Conservation (phyloP, 2,888 invertebrate species). For the Magallana nippona region DNA sequence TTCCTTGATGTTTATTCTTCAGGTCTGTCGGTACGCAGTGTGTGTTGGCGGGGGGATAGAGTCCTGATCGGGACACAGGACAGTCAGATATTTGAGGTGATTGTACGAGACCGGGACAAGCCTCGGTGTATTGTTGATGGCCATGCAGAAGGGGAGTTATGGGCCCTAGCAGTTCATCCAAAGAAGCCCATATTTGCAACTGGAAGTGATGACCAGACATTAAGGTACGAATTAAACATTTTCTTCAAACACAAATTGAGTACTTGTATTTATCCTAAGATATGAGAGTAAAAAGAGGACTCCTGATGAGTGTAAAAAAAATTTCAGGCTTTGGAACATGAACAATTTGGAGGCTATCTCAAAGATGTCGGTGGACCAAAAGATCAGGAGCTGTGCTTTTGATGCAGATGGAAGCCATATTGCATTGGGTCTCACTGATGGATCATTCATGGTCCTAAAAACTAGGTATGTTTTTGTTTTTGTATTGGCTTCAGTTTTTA, state of each 20-base stretch:
- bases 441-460: constrained; percentile 77
- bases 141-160: constrained; percentile 80
- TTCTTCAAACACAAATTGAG: background rate
- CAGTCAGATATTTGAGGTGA: constrained; percentile 79
- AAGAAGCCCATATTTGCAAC: constrained; percentile 79
- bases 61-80: constrained; percentile 79
- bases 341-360: constrained; percentile 73
- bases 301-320: background rate
- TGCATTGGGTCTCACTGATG: constrained; percentile 78
- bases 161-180: constrained; percentile 79
- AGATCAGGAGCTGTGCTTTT: constrained; percentile 78
- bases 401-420: constrained; percentile 77
- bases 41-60: constrained; percentile 77
- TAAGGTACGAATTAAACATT: constrained; percentile 69
- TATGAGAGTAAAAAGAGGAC: no score
- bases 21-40: constrained; percentile 77
- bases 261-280: background rate
- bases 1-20: background rate
- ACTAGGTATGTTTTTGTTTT: constrained; percentile 68
- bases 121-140: constrained; percentile 77
- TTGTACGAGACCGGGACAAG: constrained; percentile 70
- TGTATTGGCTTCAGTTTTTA: background rate
- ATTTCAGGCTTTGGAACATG: constrained; percentile 77
- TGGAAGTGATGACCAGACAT: constrained; percentile 79
- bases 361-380: constrained; percentile 75